phyloP scores from a whole-genome alignment of 2,113 vertebrate species.

The Paedocypris sp. region DNA sequence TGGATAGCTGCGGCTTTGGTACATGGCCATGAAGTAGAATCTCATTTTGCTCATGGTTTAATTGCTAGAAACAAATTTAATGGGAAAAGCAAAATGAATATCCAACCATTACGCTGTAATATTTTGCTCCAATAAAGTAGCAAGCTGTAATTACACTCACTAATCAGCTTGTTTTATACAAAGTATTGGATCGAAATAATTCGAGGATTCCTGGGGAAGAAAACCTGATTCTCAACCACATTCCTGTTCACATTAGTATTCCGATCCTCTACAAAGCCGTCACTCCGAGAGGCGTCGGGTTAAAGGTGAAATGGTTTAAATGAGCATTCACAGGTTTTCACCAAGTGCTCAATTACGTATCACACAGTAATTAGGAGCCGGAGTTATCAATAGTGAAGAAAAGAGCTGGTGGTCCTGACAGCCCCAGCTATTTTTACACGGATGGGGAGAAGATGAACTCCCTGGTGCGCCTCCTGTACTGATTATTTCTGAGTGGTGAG shows the following conservation, averaged over 20 bases:
- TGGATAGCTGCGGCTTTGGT: too few relatives aligned
- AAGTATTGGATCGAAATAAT: not conserved
- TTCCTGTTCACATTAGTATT: slow-evolving; percentile 9
- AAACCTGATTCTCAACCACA: not conserved
- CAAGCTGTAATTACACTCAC: too few relatives aligned
- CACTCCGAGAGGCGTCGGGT: slow-evolving; percentile 9
- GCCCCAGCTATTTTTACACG: slow-evolving; percentile 36
- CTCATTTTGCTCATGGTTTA: too few relatives aligned
- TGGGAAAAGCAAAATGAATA: too few relatives aligned
- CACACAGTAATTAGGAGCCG: slow-evolving; percentile 33
- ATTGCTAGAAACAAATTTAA: too few relatives aligned
- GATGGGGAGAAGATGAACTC: slow-evolving; percentile 26
- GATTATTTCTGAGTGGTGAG: slow-evolving; percentile 27
- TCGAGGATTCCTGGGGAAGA: not conserved
- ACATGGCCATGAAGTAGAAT: too few relatives aligned
- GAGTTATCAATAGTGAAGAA: slow-evolving; percentile 33
- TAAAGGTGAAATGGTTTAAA: slow-evolving; percentile 30
- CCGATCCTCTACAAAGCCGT: not conserved
- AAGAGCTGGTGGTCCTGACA: slow-evolving; percentile 23
- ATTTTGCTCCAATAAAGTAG: too few relatives aligned
- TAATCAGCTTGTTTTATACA: too few relatives aligned
- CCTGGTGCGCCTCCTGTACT: slow-evolving; percentile 19
- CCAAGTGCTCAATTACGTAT: slow-evolving; percentile 38
- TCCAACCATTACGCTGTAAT: too few relatives aligned
- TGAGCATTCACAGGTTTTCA: slow-evolving; percentile 30